phyloP scores from a whole-genome alignment of 2,797 vertebrate genomes.

The Pteropus rufus region DNA sequence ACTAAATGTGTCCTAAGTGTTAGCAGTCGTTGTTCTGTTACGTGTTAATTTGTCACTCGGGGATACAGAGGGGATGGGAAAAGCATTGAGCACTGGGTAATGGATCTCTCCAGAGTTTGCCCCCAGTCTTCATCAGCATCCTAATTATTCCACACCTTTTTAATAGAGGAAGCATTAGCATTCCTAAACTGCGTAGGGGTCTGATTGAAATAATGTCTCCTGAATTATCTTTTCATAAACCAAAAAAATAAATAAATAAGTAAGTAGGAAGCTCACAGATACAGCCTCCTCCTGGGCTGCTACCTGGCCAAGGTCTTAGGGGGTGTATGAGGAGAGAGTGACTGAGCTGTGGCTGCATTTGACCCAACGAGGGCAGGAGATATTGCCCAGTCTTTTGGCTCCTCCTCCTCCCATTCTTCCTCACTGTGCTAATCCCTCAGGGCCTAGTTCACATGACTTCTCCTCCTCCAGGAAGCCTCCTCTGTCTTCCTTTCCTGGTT shows the following conservation, averaged over 20 bases:
- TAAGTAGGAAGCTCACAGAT: background rate
- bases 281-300: background rate
- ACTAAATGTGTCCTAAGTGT: conserved; percentile 78
- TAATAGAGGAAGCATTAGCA: conserved; percentile 76
- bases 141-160: conserved; percentile 77
- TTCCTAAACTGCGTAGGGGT: conserved; percentile 68
- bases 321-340: accelerated
- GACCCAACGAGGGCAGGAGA: background rate
- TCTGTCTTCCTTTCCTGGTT: background rate
- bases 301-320: background rate
- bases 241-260: conserved; percentile 49
- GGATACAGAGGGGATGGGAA: conserved; percentile 44
- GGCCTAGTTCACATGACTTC: background rate
- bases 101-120: conserved; percentile 49
- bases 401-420: background rate
- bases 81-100: background rate
- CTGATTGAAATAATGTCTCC: conserved; percentile 77
- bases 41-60: conserved; percentile 72
- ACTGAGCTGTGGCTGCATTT: accelerated
- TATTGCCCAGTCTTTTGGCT: background rate
- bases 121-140: conserved; percentile 65
- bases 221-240: conserved; percentile 72
- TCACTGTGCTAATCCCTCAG: background rate
- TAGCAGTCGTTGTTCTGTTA: conserved; percentile 40
- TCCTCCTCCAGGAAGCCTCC: conserved; percentile 30